Evolutionary conservation across 2,888 invertebrate genomes (phyloP).

Genomic region (Noctua pronuba): DNA sequence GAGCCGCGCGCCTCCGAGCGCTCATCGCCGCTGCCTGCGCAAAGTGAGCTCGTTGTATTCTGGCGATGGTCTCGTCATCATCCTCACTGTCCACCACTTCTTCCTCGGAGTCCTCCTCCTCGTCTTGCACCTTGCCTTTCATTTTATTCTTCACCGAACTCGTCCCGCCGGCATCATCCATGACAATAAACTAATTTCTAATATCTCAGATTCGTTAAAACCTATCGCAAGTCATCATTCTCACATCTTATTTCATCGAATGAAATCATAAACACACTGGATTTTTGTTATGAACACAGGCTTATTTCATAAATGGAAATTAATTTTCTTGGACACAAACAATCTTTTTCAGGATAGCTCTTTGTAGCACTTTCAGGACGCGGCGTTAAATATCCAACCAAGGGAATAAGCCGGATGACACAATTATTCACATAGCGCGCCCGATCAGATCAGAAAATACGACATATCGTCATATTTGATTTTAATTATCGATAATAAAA

Average conservation of each 20-base stretch:
- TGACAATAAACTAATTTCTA: slow-evolving; percentile 68
- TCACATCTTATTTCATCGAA: slow-evolving; percentile 50
- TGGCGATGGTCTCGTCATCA: slow-evolving; percentile 87
- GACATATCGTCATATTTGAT: slow-evolving; percentile 69
- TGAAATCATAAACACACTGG: slow-evolving; percentile 46
- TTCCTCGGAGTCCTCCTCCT: slow-evolving; percentile 81
- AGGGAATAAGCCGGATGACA: slow-evolving; percentile 82
- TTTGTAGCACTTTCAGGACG: slow-evolving; percentile 85
- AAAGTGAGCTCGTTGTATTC: slow-evolving; percentile 87
- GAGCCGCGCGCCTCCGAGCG: slow-evolving; percentile 80
- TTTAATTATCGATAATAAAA: slow-evolving; percentile 79
- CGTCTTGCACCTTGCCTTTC: slow-evolving; percentile 77
- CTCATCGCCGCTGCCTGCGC: slow-evolving; percentile 87
- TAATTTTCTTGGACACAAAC: slow-evolving; percentile 68
- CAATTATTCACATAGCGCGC: slow-evolving; percentile 78
- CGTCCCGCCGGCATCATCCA: slow-evolving; percentile 83
- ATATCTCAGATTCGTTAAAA: slow-evolving; percentile 59
- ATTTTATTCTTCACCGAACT: slow-evolving; percentile 80
- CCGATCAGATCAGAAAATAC: slow-evolving; percentile 71
- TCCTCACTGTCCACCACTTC: slow-evolving; percentile 86
- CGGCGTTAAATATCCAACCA: slow-evolving; percentile 77
- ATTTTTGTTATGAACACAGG: slow-evolving; percentile 55
- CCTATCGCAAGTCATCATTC: slow-evolving; percentile 62
- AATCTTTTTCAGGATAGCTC: slow-evolving; percentile 78
- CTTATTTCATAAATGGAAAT: slow-evolving; percentile 62